Evolutionary conservation across 2,797 vertebrate genomes (phyloP).

Genomic region (Heterohyrax brucei): DNA sequence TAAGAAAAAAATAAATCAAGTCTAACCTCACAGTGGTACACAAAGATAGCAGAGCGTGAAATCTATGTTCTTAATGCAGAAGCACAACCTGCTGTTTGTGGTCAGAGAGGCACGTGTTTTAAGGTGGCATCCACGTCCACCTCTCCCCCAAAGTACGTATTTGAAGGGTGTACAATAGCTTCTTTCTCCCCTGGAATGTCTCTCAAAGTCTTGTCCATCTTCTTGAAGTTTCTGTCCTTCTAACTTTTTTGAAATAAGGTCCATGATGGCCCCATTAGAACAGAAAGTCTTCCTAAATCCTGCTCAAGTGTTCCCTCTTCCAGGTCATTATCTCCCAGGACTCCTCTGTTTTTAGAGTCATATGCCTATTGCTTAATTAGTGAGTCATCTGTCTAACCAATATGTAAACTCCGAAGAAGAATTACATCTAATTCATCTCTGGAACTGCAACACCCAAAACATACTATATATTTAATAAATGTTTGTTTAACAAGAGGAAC

Average conservation of each 20-base stretch:
- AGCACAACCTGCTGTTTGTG: not conserved
- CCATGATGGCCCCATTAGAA: not conserved
- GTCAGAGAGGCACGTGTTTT: not conserved
- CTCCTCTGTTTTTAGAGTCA: not conserved
- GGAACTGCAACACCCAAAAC: not conserved
- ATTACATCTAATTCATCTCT: not conserved
- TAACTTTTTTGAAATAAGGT: slow-evolving; percentile 3
- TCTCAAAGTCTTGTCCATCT: not conserved
- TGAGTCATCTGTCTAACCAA: not conserved
- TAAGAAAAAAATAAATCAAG: slow-evolving; percentile 50
- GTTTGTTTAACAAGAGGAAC: not conserved
- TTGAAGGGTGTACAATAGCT: not conserved
- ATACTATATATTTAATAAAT: not conserved
- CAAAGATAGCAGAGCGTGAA: not conserved
- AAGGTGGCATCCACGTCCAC: not conserved
- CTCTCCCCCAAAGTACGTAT: not conserved
- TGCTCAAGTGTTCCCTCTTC: not conserved
- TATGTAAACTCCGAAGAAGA: not conserved
- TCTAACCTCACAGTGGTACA: not conserved
- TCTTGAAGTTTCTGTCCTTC: not conserved
- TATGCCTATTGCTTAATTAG: not conserved
- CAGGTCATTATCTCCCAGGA: not conserved
- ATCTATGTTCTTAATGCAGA: not conserved
- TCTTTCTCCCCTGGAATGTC: not conserved
- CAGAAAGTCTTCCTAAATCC: not conserved